These are phyloP conservation scores for Macrosteles quadrilineatus DNA, from an alignment of 1,140 invertebrate genomes.

Conservation along the genomic window DNA sequence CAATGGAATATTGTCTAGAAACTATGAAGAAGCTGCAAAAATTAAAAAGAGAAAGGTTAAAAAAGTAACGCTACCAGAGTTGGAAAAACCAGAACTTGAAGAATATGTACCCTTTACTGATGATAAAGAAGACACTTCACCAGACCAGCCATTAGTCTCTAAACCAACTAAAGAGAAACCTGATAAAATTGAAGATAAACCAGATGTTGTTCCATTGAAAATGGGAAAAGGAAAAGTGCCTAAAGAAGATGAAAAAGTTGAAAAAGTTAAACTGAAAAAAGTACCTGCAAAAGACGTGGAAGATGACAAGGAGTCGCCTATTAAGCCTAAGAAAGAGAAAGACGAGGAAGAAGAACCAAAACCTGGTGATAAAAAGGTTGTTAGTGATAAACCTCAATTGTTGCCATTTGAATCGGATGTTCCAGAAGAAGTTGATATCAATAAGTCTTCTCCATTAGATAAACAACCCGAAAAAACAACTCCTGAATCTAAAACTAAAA, in stretches of 20 bases:
- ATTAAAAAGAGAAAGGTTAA: slow-evolving; percentile 45
- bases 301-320: neutral
- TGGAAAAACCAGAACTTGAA: slow-evolving; percentile 40
- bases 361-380: slow-evolving; percentile 36
- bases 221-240: slow-evolving; percentile 40
- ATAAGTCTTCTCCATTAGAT: slow-evolving; percentile 32
- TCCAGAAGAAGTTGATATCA: neutral
- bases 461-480: slow-evolving; percentile 8
- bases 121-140: too few relatives aligned
- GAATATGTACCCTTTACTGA: slow-evolving; percentile 37
- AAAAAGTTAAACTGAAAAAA: slow-evolving; percentile 45
- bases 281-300: slow-evolving; percentile 33
- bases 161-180: slow-evolving; percentile 30
- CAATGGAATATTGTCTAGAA: slow-evolving; percentile 48
- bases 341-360: slow-evolving; percentile 39
- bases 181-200: slow-evolving; percentile 51
- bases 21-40: slow-evolving; percentile 48
- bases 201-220: slow-evolving; percentile 55
- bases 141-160: too few relatives aligned
- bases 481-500: slow-evolving; percentile 26
- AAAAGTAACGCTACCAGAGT: slow-evolving; percentile 42
- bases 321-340: slow-evolving; percentile 40
- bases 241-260: slow-evolving; percentile 40
- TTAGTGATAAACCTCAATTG: slow-evolving; percentile 40
- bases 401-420: slow-evolving; percentile 29